A percentile compares a stretch with the other conserved stretches of the same genome.
phyloP scores from a whole-genome alignment of 1,140 invertebrate species.

The Dinoponera quadriceps region DNA sequence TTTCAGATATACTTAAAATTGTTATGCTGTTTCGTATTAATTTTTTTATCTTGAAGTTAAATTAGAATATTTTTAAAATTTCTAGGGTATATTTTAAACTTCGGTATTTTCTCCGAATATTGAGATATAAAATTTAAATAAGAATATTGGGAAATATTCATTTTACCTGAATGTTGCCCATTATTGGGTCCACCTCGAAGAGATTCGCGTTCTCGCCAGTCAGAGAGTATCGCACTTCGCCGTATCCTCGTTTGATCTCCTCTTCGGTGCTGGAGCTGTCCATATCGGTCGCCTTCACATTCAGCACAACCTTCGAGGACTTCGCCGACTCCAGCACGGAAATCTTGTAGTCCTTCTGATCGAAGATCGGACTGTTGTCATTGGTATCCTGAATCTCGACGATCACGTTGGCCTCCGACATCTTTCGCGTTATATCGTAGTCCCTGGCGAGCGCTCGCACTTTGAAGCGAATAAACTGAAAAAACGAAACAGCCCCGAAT shows the following conservation, averaged over 20 bases:
- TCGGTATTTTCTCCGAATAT: not conserved
- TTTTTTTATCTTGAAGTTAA: not conserved
- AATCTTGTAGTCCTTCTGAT: slow-evolving; percentile 89
- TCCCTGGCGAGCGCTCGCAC: slow-evolving; percentile 90
- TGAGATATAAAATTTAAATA: slow-evolving; percentile 30
- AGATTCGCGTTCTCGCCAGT: slow-evolving; percentile 90
- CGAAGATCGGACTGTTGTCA: slow-evolving; percentile 92
- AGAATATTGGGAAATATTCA: slow-evolving; percentile 18
- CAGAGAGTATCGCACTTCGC: slow-evolving; percentile 89
- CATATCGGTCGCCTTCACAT: slow-evolving; percentile 89
- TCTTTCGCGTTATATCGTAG: slow-evolving; percentile 87
- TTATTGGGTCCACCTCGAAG: slow-evolving; percentile 89
- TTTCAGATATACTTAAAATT: not conserved
- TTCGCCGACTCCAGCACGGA: slow-evolving; percentile 90
- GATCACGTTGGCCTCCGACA: slow-evolving; percentile 89
- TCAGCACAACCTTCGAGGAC: slow-evolving; percentile 89
- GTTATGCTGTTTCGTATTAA: not conserved
- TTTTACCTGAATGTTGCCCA: slow-evolving; percentile 88
- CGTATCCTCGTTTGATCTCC: slow-evolving; percentile 88
- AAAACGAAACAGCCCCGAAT: no score
- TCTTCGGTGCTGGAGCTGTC: slow-evolving; percentile 88
- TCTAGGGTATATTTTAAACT: not conserved
- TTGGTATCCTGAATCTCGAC: slow-evolving; percentile 92
- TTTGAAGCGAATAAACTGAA: slow-evolving; percentile 88
- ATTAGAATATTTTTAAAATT: not conserved